Percentiles rank a stretch among this genome's conserved stretches.
Evolutionary conservation across 2,797 vertebrate species (phyloP).

Genomic region (Clamator glandarius): DNA sequence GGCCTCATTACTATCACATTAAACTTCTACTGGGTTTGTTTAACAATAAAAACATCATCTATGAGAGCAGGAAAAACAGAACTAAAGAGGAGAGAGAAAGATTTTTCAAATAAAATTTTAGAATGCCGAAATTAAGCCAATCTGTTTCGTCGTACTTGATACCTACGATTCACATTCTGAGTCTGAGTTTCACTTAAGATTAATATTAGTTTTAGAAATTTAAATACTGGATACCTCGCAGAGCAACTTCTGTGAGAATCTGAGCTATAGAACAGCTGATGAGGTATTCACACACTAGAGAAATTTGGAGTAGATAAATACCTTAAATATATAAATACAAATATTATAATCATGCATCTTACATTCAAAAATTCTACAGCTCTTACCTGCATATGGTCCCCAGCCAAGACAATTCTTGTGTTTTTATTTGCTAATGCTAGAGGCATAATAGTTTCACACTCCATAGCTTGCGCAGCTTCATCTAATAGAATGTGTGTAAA

Average conservation of each 20-base stretch:
- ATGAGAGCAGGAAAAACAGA: background rate
- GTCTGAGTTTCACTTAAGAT: background rate
- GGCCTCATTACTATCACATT: background rate
- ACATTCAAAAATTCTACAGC: background rate
- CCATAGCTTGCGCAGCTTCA: slow-evolving; percentile 99
- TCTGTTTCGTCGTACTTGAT: background rate
- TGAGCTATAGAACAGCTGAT: background rate
- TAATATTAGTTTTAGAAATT: background rate
- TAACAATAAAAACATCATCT: background rate
- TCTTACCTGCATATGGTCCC: slow-evolving; percentile 98
- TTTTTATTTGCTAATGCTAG: slow-evolving; percentile 92
- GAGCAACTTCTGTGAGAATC: background rate
- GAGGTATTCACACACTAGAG: background rate
- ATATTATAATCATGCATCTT: background rate
- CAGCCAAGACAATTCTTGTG: slow-evolving; percentile 95
- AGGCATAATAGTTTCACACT: slow-evolving; percentile 99
- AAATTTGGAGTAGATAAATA: background rate
- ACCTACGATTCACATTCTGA: background rate
- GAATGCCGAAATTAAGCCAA: background rate
- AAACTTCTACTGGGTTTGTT: background rate
- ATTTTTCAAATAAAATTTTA: background rate
- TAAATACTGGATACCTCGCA: background rate
- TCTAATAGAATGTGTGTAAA: slow-evolving; percentile 97
- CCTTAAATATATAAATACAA: background rate
- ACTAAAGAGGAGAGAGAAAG: background rate